Base-by-base conservation (phyloP, 2,888 invertebrate genomes). In the Phorcus lineatus region DNA sequence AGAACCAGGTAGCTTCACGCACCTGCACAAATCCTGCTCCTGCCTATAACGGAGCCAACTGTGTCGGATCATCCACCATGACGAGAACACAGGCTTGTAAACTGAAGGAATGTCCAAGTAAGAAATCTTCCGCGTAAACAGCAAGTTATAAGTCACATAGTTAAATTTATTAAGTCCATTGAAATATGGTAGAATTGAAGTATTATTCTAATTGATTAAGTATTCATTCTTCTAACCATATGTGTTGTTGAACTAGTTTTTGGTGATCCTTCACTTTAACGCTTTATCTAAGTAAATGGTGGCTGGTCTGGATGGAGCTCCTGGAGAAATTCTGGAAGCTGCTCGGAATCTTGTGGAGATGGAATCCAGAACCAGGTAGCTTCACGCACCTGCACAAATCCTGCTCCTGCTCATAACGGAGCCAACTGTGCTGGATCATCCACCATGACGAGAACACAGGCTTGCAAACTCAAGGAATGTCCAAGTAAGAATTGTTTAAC, bases 401-500 rank as follows among this genome's bases (percentile, higher is more conserved):
- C 81, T 11, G 66, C 77, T 17, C 81, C 81, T 11, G 74, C 53
- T n/a, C 36, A 77, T 57, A 79, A 79, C 7, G 81, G 81, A 3
- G 31, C 55, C 0, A 53, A 62, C n/a, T 81, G 81, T 57, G 17
- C 6, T 13, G 81, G 81, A 0, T 47, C 54, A 16, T 9, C 17
- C 36, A 57, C 31, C 19, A 70, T 55, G 62, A 22, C 7, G 1
- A 53, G 67, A 55, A 17, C 40, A 24, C 3, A 16, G 16, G 62
- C 19, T 2, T 81, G 81, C 54, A 81, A 79, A 77, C 62, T 76
- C 13, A 76, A 77, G 7, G 31, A 77, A 19, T 81, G 81, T 36
- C 81, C 81, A 67, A 74, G 81, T 81, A 74, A 70, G 81, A 36
- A 7, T n/a, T n/a, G n/a, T n/a, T n/a, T n/a, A n/a, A n/a, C n/a